Evolutionary conservation across 2,113 vertebrate species (phyloP).

Genomic region (Anolis carolinensis): DNA sequence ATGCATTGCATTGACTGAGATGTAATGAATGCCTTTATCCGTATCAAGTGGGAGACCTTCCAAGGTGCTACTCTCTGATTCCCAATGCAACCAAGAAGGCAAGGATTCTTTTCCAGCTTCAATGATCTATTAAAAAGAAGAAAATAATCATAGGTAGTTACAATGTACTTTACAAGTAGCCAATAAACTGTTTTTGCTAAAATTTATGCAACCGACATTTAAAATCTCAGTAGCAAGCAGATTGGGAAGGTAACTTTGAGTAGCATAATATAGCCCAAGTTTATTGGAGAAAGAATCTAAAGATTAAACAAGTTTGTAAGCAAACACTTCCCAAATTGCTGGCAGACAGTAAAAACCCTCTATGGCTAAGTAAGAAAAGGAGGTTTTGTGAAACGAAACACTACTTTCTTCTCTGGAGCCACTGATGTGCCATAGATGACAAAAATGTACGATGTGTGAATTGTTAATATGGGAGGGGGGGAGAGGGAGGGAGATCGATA

Average conservation of each 20-base stretch:
- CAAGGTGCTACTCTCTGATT: constrained; percentile 78
- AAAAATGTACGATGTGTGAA: not conserved
- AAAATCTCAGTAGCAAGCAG: constrained; percentile 16
- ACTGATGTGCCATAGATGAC: not conserved
- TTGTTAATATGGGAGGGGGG: not conserved
- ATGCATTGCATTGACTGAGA: constrained; percentile 81
- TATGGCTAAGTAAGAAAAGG: not conserved
- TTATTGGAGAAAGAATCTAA: not conserved
- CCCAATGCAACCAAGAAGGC: constrained; percentile 93
- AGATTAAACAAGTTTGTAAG: not conserved
- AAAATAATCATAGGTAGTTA: constrained; percentile 31
- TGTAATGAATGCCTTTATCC: constrained; percentile 92
- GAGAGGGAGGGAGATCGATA: not conserved
- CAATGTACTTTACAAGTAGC: constrained; percentile 17
- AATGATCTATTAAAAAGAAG: constrained; percentile 77
- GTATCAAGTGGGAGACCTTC: constrained; percentile 91
- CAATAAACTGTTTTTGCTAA: constrained; percentile 12
- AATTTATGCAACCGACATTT: not conserved
- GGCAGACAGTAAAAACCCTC: not conserved
- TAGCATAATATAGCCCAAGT: accelerated
- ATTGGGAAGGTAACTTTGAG: constrained; percentile 18
- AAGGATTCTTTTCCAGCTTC: constrained; percentile 87
- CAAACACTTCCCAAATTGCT: not conserved
- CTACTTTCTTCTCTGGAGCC: not conserved
- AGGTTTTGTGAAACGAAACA: not conserved